Evolutionary conservation across 1,140 invertebrate genomes (phyloP).

Genomic region (Drosophila takahashii): DNA sequence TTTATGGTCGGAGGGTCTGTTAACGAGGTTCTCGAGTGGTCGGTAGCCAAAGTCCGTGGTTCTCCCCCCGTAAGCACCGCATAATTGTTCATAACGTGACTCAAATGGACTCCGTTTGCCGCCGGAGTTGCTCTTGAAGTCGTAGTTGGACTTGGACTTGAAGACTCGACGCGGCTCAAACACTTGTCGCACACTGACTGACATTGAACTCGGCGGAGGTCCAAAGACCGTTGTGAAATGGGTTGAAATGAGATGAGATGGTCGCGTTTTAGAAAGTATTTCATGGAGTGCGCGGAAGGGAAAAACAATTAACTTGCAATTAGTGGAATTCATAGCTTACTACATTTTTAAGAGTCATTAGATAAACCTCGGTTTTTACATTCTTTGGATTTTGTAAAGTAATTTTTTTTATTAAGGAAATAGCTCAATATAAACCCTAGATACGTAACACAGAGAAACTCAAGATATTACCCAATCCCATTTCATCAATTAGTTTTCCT

Average conservation of each 20-base stretch:
- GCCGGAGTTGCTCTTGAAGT: conserved; percentile 29
- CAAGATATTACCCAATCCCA: conserved; percentile 13
- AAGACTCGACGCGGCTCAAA: conserved; percentile 29
- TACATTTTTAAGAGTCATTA: conserved; percentile 6
- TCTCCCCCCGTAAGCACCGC: conserved; percentile 24
- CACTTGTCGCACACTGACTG: conserved; percentile 64
- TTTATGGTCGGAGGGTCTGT: conserved; percentile 54
- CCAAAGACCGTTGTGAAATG: conserved; percentile 45
- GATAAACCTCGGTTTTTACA: conserved; percentile 1
- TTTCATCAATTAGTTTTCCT: conserved; percentile 14
- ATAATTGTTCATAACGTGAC: conserved; percentile 80
- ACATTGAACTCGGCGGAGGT: conserved; percentile 58
- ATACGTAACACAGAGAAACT: too few relatives aligned
- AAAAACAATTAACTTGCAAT: conserved; percentile 22
- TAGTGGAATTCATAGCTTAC: conserved; percentile 3
- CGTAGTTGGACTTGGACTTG: conserved; percentile 25
- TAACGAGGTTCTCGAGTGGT: conserved; percentile 58
- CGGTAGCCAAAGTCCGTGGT: conserved; percentile 22
- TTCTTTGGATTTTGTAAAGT: neutral
- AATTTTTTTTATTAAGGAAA: neutral
- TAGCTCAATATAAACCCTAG: too few relatives aligned
- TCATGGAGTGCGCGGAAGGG: conserved; percentile 2
- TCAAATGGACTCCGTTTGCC: conserved; percentile 55
- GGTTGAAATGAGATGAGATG: conserved; percentile 19
- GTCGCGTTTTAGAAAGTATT: conserved; percentile 39